Evolutionary conservation across 2,888 invertebrate species (phyloP).

Genomic region (Drosophila neutralis): DNA sequence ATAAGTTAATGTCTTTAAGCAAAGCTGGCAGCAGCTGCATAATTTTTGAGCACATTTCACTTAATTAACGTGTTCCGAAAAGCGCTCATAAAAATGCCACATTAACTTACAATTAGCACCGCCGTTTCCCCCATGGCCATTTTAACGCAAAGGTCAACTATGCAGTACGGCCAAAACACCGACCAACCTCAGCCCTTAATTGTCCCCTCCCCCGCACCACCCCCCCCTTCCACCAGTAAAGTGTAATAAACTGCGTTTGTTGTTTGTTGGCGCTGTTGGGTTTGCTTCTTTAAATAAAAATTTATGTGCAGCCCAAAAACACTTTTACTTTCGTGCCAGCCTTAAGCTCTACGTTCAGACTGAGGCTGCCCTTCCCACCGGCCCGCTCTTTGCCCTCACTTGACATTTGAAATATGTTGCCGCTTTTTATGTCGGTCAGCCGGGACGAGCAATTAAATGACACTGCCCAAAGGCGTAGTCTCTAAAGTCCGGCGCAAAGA

Average conservation of each 20-base stretch:
- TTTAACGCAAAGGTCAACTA: constrained; percentile 30
- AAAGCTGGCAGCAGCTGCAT: constrained; percentile 44
- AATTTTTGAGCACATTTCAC: constrained; percentile 76
- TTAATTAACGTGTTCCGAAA: constrained; percentile 66
- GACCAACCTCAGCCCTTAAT: neutral
- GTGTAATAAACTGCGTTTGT: constrained; percentile 63
- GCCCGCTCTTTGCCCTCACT: constrained; percentile 16
- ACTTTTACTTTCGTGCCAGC: constrained; percentile 44
- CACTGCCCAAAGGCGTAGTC: constrained; percentile 36
- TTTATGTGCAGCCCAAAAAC: constrained; percentile 65
- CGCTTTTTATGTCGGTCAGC: constrained; percentile 72
- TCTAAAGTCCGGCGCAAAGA: constrained; percentile 3
- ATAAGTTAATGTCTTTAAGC: constrained; percentile 56
- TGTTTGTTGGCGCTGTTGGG: constrained; percentile 39
- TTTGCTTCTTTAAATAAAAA: constrained; percentile 71
- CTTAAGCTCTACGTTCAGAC: constrained; percentile 41
- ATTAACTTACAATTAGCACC: constrained; percentile 77
- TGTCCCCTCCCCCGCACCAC: neutral
- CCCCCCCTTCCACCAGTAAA: constrained; percentile 18
- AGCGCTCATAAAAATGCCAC: constrained; percentile 74
- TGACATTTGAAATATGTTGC: constrained; percentile 75
- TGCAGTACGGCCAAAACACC: constrained; percentile 14
- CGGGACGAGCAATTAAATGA: constrained; percentile 64
- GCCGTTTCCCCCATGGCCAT: constrained; percentile 17
- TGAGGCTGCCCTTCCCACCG: neutral